These are phyloP conservation scores for Macrobrachium nipponense DNA, from an alignment of 1,140 invertebrate genomes.

Conservation along the genomic window DNA sequence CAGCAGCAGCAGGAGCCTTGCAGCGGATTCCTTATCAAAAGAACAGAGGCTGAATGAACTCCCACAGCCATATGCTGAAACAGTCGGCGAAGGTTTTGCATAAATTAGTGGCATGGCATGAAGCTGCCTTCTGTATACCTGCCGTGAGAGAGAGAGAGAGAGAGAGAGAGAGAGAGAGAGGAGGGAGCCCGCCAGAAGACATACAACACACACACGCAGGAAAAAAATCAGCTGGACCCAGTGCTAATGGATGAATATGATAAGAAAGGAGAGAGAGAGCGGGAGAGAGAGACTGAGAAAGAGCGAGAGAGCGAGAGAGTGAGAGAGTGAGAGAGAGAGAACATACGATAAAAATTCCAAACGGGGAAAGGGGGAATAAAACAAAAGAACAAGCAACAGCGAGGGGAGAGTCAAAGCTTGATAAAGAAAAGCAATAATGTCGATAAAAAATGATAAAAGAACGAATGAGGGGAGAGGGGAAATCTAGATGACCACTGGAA, in stretches of 20 bases:
- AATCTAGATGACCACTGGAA: slow-evolving; percentile 32
- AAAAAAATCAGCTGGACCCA: neutral
- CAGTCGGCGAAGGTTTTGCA: too few relatives aligned
- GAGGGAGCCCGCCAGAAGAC: too few relatives aligned
- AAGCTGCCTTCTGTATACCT: too few relatives aligned
- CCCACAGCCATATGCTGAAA: too few relatives aligned
- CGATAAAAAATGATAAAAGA: slow-evolving; percentile 42
- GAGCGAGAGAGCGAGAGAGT: neutral
- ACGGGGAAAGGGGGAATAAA: slow-evolving; percentile 28
- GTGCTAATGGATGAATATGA: neutral
- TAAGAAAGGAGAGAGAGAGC: neutral
- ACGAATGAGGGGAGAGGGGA: slow-evolving; percentile 24
- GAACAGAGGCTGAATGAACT: too few relatives aligned
- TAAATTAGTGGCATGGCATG: too few relatives aligned
- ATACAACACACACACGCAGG: neutral
- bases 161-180: too few relatives aligned
- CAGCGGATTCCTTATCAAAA: too few relatives aligned
- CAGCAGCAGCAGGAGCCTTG: too few relatives aligned
- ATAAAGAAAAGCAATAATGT: slow-evolving; percentile 53
- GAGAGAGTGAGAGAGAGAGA: slow-evolving; percentile 27
- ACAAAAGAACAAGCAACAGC: slow-evolving; percentile 52
- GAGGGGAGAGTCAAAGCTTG: slow-evolving; percentile 43
- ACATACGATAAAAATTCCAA: slow-evolving; percentile 9
- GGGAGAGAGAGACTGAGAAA: neutral
- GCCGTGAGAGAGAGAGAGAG: too few relatives aligned